Percentiles rank a stretch among this genome's conserved stretches.
phyloP scores from a whole-genome alignment of 1,140 invertebrate genomes.

The Lycorma delicatula region DNA sequence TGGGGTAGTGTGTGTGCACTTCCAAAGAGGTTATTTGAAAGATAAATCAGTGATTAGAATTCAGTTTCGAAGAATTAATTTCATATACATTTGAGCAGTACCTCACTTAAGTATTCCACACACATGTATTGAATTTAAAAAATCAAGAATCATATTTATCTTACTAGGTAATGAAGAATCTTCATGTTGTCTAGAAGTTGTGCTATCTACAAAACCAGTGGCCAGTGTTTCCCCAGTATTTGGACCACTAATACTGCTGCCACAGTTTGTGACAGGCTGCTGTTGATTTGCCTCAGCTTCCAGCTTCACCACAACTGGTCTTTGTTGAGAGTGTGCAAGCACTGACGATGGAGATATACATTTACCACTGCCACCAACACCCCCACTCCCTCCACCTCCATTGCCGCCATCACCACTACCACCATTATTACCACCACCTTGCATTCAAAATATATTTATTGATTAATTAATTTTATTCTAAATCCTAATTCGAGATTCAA shows the following conservation, averaged over 20 bases:
- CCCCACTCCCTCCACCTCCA: not conserved
- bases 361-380: constrained; percentile 23
- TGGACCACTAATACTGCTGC: not conserved
- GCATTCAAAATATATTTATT: too few species aligned
- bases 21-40: too few species aligned
- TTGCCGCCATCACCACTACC: not conserved
- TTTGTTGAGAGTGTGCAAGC: constrained; percentile 16
- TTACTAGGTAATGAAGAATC: constrained; percentile 22
- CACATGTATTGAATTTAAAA: too few species aligned
- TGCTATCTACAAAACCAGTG: constrained; percentile 28
- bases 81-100: too few species aligned
- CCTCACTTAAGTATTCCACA: too few species aligned
- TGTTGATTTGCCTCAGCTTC: constrained; percentile 10
- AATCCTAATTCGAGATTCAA: too few species aligned
- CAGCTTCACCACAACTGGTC: constrained; percentile 19
- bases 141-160: too few species aligned
- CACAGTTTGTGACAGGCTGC: constrained; percentile 9
- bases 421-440: constrained; percentile 3
- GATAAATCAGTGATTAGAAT: too few species aligned
- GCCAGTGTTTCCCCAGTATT: constrained; percentile 18
- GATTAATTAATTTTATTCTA: too few species aligned
- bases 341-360: constrained; percentile 11
- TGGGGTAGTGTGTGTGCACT: too few species aligned
- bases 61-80: too few species aligned
- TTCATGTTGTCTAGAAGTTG: constrained; percentile 27